phyloP scores from a whole-genome alignment of 2,888 invertebrate genomes.

The Brassicogethes aeneus region DNA sequence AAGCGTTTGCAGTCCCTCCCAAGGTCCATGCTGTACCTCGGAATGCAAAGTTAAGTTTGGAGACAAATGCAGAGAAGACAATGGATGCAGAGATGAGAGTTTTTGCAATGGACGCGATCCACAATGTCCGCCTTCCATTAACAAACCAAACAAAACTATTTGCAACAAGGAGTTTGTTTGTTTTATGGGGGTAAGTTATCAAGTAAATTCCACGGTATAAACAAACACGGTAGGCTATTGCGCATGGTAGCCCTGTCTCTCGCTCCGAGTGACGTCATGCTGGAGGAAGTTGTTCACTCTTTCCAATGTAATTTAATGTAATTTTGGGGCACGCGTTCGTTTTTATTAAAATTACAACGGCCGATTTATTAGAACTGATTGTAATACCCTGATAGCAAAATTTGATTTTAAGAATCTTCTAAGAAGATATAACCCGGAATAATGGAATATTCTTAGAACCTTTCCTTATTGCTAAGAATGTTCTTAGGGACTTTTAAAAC shows the following conservation, averaged over 20 bases:
- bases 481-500: too few relatives aligned
- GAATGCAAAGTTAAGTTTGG: constrained; percentile 79
- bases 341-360: too few relatives aligned
- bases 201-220: constrained; percentile 1
- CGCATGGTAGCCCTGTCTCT: not conserved
- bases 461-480: too few relatives aligned
- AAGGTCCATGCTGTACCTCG: constrained; percentile 93
- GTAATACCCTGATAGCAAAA: not conserved
- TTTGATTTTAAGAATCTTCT: too few relatives aligned
- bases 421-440: too few relatives aligned
- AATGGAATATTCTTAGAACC: too few relatives aligned
- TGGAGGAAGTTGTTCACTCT: not conserved
- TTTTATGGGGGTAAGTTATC: constrained; percentile 78
- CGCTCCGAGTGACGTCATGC: constrained; percentile 3
- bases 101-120: constrained; percentile 86
- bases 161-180: constrained; percentile 97
- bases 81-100: constrained; percentile 87
- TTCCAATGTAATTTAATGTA: too few relatives aligned
- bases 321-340: too few relatives aligned
- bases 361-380: too few relatives aligned
- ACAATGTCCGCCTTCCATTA: constrained; percentile 84
- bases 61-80: constrained; percentile 84
- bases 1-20: constrained; percentile 70
- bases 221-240: constrained; percentile 1
- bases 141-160: constrained; percentile 89